These are phyloP conservation scores for Monochamus saltuarius DNA, from an alignment of 1,140 invertebrate species.

Conservation along the genomic window DNA sequence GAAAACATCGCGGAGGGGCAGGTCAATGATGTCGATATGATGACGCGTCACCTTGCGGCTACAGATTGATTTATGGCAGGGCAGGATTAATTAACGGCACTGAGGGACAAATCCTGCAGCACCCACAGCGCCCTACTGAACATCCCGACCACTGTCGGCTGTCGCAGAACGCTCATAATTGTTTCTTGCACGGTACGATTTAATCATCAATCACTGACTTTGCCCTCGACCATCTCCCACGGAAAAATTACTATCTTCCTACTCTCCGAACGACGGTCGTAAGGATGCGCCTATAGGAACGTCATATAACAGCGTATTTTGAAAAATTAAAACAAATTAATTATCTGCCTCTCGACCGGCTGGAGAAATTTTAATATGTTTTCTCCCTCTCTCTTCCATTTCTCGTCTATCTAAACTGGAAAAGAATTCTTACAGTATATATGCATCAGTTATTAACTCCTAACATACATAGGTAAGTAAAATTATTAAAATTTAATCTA, in stretches of 20 bases:
- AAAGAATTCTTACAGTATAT: no score
- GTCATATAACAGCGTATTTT: slow-evolving; percentile 13
- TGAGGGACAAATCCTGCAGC: slow-evolving; percentile 38
- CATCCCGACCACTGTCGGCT: slow-evolving; percentile 33
- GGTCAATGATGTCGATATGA: slow-evolving; percentile 52
- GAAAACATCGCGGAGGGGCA: slow-evolving; percentile 38
- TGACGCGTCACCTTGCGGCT: slow-evolving; percentile 50
- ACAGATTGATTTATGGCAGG: slow-evolving; percentile 50
- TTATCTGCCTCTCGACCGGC: slow-evolving; percentile 1
- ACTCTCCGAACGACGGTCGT: neutral
- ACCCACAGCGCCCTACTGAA: slow-evolving; percentile 20
- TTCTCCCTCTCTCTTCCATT: no score
- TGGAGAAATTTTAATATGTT: no score
- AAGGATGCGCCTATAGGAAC: slow-evolving; percentile 3
- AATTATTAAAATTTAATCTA: no score
- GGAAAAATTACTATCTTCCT: slow-evolving; percentile 13
- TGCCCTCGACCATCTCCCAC: slow-evolving; percentile 5
- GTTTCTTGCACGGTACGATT: slow-evolving; percentile 41
- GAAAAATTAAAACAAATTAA: slow-evolving; percentile 22
- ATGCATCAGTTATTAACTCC: no score
- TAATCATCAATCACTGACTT: slow-evolving; percentile 17
- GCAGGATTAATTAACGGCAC: slow-evolving; percentile 48
- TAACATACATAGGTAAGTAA: no score
- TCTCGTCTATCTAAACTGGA: no score
- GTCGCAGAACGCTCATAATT: slow-evolving; percentile 41